Evolutionary conservation across 2,113 vertebrate species (phyloP), one percentile per base, ranked within the genome.

Genomic region (Prolemur simus): DNA sequence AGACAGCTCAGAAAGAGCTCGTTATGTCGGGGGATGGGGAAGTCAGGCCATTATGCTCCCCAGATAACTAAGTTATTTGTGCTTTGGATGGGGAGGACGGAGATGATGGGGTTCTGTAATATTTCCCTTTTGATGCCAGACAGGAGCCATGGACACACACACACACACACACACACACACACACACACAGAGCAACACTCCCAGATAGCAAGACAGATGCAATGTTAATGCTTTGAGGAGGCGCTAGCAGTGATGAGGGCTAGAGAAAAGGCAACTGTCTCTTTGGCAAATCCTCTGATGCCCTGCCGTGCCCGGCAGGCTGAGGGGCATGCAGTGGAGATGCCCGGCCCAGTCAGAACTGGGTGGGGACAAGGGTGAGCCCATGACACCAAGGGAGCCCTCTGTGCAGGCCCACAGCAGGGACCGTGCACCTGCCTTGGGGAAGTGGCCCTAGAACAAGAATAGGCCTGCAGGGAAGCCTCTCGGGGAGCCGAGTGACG

Each of bases 51-150:
- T 97, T 97, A 92, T 66, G 93, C 96, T 98, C 97, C 83, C 94
- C 97, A 98, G 97, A 98, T 97, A 98, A 97, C 96, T 13, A 78
- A 94, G 90, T 97, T 98, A 97, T 98, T 98, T 98, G 97, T 93
- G 88, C 96, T 96, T 96, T 80, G 69, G 85, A 92, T 39, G 76
- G 78, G 54, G 77, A 64, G 58, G 49, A 68, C 74, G 49, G 81
- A 91, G 82, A 97, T 98, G 98, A 98, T 98, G 97, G 96, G 97
- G 98, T 98, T 98, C 97, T 98, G 97, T 98, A 98, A 97, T 98
- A 98, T 98, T 49, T 94, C 96, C 96, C 95, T 96, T 97, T 96
- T 97, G 96, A 95, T 95, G 96, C 96, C 91, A 97, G 84, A 96
- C 86, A 77, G 96, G 69, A 91, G 14, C 83, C 18, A 12, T 17